These are phyloP conservation scores for Triplophysa dalaica DNA, from an alignment of 2,113 vertebrate species.

Conservation along the genomic window DNA sequence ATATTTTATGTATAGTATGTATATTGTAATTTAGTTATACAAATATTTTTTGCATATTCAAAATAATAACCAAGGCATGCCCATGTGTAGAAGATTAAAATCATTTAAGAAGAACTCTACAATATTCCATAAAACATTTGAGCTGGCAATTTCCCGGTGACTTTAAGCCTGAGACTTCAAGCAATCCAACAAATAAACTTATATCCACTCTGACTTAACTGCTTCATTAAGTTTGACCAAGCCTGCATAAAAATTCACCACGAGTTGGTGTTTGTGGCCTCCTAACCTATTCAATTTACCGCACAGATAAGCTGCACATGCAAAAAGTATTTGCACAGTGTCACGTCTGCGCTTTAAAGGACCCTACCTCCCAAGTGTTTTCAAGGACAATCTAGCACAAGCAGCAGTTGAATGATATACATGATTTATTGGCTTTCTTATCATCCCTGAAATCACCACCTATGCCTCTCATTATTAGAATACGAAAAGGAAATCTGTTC, in stretches of 20 bases:
- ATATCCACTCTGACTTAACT: too few relatives aligned
- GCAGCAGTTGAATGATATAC: constrained; percentile 7
- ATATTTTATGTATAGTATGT: too few relatives aligned
- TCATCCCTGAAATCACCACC: constrained; percentile 28
- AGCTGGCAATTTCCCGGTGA: too few relatives aligned
- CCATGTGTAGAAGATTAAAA: too few relatives aligned
- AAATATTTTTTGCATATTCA: too few relatives aligned
- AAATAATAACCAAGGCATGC: too few relatives aligned
- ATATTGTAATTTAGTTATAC: too few relatives aligned
- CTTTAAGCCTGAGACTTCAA: too few relatives aligned
- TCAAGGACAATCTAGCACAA: not conserved
- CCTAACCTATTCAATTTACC: not conserved
- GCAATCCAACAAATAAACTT: too few relatives aligned
- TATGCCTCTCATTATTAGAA: constrained; percentile 43
- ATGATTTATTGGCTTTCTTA: constrained; percentile 35
- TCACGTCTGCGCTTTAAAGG: not conserved
- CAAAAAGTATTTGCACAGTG: not conserved
- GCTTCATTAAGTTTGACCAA: too few relatives aligned
- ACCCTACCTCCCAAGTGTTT: not conserved
- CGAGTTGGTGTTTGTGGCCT: not conserved
- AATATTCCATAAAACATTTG: too few relatives aligned
- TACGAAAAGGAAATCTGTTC: constrained; percentile 61
- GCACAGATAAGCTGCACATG: not conserved
- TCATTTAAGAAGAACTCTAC: too few relatives aligned
- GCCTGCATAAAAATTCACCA: not conserved